Base-by-base conservation (phyloP, 2,113 vertebrate genomes). In the Miniopterus natalensis region DNA sequence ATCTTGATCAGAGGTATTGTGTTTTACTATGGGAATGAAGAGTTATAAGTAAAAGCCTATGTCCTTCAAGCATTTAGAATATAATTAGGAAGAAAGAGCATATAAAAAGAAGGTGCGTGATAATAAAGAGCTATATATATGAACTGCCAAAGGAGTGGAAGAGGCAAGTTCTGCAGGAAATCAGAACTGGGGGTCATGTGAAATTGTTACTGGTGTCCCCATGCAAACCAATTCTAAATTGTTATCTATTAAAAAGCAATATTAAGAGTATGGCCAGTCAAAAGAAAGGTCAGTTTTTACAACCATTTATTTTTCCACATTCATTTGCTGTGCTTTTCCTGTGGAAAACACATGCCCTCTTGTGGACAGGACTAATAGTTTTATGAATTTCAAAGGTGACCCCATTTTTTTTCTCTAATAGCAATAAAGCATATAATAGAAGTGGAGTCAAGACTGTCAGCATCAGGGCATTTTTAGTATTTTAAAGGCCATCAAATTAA, bases 341-440 rank as follows among this genome's bases (percentile, higher is more conserved):
- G 17, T 88, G 77, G 96, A 97, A 96, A 94, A 92, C 74, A 42
- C n/a, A 96, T 93, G 94, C 92, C 92, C 95, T 95, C 92, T 96
- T 74, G 96, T 97, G 93, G 92, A 92, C n/a, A 91, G 63, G 77
- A 96, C 36, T 90, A 49, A 92, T n/a, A 27, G 25, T 63, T 90
- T 90, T 84, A 75, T 65, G 17, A 88, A 92, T 96, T 96, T 95
- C 73, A 63, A 90, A 88, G 25, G 12, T 47, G 45, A 84, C 27
- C 15, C 8, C 25, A 31, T 73, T 25, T 45, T 55, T 96, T 77
- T 78, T 47, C 1, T 18, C 12, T 78, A 53, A 57, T 59, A 36
- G 68, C 68, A 81, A 25, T 55, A 88, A 36, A 77, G 23, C 3
- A 17, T 70, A 78, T 74, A n/a, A 71, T 70, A 85, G 21, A 85